Evolutionary conservation across 2,113 vertebrate species (phyloP), one percentile per base, ranked within the genome.

Genomic region (Phylloscopus trochiloides): DNA sequence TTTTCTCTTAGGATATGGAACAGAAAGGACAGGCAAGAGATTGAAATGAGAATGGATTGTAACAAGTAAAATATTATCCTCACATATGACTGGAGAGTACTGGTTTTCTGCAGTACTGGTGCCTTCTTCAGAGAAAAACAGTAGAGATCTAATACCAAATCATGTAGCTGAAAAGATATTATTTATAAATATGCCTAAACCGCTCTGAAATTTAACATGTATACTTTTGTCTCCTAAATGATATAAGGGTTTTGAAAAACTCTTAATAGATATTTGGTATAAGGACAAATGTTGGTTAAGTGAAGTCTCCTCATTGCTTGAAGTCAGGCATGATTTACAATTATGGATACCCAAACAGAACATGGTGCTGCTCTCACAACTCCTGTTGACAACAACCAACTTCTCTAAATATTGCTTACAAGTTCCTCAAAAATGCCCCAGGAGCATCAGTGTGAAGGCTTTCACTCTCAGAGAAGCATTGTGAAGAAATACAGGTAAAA

Each of bases 401-500:
- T 40, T 70, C 25, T 28, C 11, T 40, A 21, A 36, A 18, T 28
- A 73, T n/a, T n/a, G 34, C 31, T 77, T 15, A 45, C 6, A 6
- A 0, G 0, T 71, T 87, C 52, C 34, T 71, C n/a, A 59, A 48
- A 78, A 51, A 47, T 14, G 26, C 7, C 66, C 36, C 31, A 51
- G 17, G 3, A 22, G 9, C 26, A 86, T 79, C 45, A 68, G 1
- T 0, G 0, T 6, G n/a, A 61, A 65, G 21, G 4, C 12, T 83
- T 68, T 65, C 63, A 48, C 4, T 77, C 24, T 10, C 51, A 25
- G 14, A 63, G 24, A 59, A 54, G 13, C 14, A 47, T 11, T 87
- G n/a, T 31, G 50, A 67, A 70, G 70, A 82, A 40, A 61, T 47
- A 43, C 2, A 24, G 8, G 29, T 65, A 18, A 50, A 62, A 47